A percentile compares a stretch with the other conserved stretches of the same genome.
These are phyloP conservation scores for Spea bombifrons DNA, from an alignment of 2,113 vertebrate genomes.

Conservation along the genomic window DNA sequence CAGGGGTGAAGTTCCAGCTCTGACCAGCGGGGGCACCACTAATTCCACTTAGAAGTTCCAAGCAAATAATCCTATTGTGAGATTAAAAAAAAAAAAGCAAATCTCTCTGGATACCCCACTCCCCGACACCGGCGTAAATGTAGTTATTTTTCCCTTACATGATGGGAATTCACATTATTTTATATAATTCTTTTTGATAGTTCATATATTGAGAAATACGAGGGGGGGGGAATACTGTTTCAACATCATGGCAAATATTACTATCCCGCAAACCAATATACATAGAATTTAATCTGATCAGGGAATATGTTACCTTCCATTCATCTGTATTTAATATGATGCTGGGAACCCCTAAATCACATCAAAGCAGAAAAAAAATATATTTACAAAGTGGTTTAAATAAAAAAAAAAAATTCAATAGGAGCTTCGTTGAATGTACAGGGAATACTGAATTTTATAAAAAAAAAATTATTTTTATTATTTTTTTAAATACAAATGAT, in stretches of 20 bases:
- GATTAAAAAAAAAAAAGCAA: background rate
- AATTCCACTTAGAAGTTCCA: background rate
- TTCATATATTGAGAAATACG: slow-evolving; percentile 1
- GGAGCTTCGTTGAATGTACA: no score
- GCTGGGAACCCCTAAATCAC: background rate
- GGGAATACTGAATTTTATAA: no score
- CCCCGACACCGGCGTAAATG: background rate
- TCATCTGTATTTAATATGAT: background rate
- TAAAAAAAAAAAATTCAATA: no score
- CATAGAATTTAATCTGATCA: slow-evolving; percentile 5
- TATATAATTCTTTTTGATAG: background rate
- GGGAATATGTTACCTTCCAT: background rate
- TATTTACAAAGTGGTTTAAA: no score
- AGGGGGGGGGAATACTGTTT: background rate
- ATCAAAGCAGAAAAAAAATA: background rate
- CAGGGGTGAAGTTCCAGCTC: no score
- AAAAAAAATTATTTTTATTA: no score
- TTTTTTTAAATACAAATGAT: no score
- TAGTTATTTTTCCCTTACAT: background rate
- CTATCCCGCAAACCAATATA: slow-evolving; percentile 11
- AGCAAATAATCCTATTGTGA: background rate
- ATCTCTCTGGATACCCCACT: background rate
- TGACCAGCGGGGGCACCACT: no score
- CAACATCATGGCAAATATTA: background rate
- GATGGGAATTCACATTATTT: background rate